Evolutionary conservation across 2,113 vertebrate species (phyloP).

Genomic region (Hiodon tergisus): DNA sequence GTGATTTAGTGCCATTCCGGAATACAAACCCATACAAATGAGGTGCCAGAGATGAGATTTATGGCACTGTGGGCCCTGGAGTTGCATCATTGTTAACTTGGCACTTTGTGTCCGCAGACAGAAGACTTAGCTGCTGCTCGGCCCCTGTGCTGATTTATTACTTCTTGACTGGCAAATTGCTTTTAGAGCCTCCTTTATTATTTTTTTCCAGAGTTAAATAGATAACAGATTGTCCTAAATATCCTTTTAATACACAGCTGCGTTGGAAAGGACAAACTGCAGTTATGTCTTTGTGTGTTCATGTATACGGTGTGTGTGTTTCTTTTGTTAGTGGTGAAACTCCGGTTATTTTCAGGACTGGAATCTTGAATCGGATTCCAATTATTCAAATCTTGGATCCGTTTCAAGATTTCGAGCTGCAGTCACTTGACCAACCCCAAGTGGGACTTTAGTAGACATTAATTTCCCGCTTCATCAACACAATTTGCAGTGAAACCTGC

Average conservation of each 20-base stretch:
- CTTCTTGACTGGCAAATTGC: conserved; percentile 40
- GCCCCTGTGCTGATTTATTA: conserved; percentile 38
- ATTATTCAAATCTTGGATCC: conserved; percentile 31
- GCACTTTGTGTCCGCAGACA: conserved; percentile 21
- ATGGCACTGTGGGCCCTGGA: conserved; percentile 26
- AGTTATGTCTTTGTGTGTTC: neutral
- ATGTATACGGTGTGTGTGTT: neutral
- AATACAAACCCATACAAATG: conserved; percentile 31
- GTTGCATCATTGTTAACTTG: conserved; percentile 41
- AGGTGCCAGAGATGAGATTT: conserved; percentile 36
- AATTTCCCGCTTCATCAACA: conserved; percentile 43
- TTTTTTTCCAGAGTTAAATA: conserved; percentile 41
- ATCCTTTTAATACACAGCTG: conserved; percentile 26
- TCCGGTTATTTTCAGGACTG: too few relatives aligned
- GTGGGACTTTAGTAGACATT: conserved; percentile 37
- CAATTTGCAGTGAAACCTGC: conserved; percentile 29
- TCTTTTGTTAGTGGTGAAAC: too few relatives aligned
- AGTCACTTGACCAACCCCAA: conserved; percentile 17
- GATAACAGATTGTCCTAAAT: conserved; percentile 43
- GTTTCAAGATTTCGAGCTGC: conserved; percentile 22
- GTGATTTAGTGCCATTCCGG: conserved; percentile 36
- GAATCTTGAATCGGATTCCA: conserved; percentile 23
- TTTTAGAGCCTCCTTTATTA: conserved; percentile 47
- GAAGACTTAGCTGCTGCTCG: neutral
- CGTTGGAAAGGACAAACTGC: neutral